Conservation (phyloP, 23 tunicate genomes). For the Ciona savignyi region DNA sequence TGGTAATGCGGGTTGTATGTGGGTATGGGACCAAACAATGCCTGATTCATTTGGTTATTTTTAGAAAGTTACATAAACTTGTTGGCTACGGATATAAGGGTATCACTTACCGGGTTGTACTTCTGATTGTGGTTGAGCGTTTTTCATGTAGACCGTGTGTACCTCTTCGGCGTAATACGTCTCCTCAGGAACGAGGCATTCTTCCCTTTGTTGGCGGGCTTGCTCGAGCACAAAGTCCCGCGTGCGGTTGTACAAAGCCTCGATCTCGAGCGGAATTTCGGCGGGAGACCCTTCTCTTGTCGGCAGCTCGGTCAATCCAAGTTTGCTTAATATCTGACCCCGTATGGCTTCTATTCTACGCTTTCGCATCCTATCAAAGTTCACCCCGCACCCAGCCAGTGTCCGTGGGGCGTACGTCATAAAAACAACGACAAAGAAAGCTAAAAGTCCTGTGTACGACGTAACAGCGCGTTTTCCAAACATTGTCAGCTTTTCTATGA, state of each 20-base stretch:
- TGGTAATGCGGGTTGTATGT: too few species aligned
- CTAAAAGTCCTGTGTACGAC: neutral
- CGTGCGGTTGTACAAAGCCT: constrained; percentile 86
- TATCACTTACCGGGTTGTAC: neutral
- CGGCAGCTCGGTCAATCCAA: constrained; percentile 79
- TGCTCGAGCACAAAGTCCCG: constrained; percentile 82
- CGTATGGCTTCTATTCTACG: constrained; percentile 87
- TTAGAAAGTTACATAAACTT: neutral
- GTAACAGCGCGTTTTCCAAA: too few species aligned
- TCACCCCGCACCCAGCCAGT: constrained; percentile 61
- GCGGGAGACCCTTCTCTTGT: constrained; percentile 50
- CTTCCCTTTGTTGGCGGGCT: constrained; percentile 54
- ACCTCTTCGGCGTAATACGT: constrained; percentile 84
- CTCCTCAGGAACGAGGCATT: constrained; percentile 73
- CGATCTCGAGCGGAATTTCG: constrained; percentile 33
- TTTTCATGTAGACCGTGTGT: constrained; percentile 57
- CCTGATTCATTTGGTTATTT: neutral
- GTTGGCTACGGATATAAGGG: neutral
- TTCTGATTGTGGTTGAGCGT: neutral
- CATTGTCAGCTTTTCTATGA: too few species aligned
- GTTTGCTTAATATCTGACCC: constrained; percentile 89
- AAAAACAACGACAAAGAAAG: neutral
- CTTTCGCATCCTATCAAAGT: constrained; percentile 81
- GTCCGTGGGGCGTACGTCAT: constrained; percentile 2
- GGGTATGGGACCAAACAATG: too few species aligned